Conservation (phyloP, 1,140 invertebrate species). For the Daktulosphaira vitifoliae region DNA sequence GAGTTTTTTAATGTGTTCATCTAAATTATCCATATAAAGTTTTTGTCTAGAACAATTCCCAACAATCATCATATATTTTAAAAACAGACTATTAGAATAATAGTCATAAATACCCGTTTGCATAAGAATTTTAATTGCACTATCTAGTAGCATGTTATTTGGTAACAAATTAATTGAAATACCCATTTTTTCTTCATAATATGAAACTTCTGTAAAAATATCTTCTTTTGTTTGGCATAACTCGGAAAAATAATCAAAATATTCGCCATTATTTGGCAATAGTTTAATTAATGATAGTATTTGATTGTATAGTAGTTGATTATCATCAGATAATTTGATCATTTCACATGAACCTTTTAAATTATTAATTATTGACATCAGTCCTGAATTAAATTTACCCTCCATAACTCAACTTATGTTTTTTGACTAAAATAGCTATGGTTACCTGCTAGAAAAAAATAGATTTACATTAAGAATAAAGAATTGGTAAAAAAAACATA, state of each 20-base stretch:
- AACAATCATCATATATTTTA: constrained; percentile 20
- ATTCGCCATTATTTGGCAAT: not conserved
- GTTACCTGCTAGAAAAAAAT: too few relatives aligned
- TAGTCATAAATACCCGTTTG: constrained; percentile 17
- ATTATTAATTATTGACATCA: constrained; percentile 2
- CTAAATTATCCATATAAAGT: not conserved
- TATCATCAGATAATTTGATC: not conserved
- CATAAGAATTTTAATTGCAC: not conserved
- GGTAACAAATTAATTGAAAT: not conserved
- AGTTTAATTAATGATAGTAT: not conserved
- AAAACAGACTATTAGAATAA: constrained; percentile 1
- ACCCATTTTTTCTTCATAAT: constrained; percentile 5
- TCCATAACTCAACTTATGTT: too few relatives aligned
- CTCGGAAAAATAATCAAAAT: not conserved
- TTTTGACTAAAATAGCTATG: too few relatives aligned
- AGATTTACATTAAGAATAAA: too few relatives aligned
- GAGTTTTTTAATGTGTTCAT: constrained; percentile 25
- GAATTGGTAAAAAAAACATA: too few relatives aligned
- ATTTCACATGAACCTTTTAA: not conserved
- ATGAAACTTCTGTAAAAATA: not conserved
- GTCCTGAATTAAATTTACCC: not conserved
- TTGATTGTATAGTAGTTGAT: constrained; percentile 7
- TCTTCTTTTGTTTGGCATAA: not conserved
- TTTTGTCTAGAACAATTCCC: constrained; percentile 1
- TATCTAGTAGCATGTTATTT: not conserved